Base-by-base conservation (phyloP, 2,888 invertebrate genomes). In the Hyalella azteca region DNA sequence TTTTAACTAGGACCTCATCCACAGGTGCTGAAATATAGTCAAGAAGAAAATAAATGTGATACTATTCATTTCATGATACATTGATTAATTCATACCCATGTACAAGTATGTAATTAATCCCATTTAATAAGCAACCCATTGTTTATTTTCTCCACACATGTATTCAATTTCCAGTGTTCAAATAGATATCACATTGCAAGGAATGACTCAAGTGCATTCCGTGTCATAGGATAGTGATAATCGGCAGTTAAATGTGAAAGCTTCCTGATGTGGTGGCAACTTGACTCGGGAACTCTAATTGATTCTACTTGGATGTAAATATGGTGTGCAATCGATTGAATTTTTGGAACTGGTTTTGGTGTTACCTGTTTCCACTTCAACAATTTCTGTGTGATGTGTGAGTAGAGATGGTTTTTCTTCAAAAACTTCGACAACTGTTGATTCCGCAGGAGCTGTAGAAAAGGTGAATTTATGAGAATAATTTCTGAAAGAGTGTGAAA, bases 281-380 rank as follows among this genome's bases (percentile, higher is more conserved):
- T n/a, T n/a, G n/a, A n/a, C n/a, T n/a, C n/a, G n/a, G n/a, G n/a
- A n/a, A n/a, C n/a, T n/a, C n/a, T n/a, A n/a, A n/a, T n/a, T n/a
- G n/a, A n/a, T n/a, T n/a, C n/a, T n/a, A n/a, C n/a, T n/a, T n/a
- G n/a, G n/a, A n/a, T n/a, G n/a, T n/a, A n/a, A n/a, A n/a, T n/a
- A n/a, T n/a, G n/a, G n/a, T n/a, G n/a, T n/a, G n/a, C n/a, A n/a
- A n/a, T n/a, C n/a, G n/a, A n/a, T n/a, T n/a, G n/a, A n/a, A n/a
- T n/a, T n/a, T n/a, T 26, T 54, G n/a, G 1, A 9, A 54, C 54
- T 2, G 3, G 22, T 54, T 29, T 4, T 22, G 3, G 4, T 7
- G 22, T 60, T 60, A 60, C 60, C 60, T 60, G 60, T 60, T 36
- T 36, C 36, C 36, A 60, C 36, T 60, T 60, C 36, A 36, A 60